Evolutionary conservation across 2,113 vertebrate species (phyloP), one percentile per base, ranked within the genome.

Genomic region (Donacobius atricapilla): DNA sequence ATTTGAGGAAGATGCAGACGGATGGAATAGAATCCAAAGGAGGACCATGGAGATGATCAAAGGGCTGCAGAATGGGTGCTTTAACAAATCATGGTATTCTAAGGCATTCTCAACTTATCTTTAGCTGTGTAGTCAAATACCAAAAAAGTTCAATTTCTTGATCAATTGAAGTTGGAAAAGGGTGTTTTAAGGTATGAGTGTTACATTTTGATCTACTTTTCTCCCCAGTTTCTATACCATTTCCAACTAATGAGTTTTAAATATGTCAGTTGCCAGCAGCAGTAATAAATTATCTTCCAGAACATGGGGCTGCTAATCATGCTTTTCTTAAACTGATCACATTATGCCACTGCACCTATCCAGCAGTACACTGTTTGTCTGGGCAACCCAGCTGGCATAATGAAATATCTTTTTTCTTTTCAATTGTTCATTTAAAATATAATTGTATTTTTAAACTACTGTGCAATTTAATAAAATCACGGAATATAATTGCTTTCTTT

Each of bases 381-480:
- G 73, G 96, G 58, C 71, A 97, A 91, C 58, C 48, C 76, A 89
- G 51, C 35, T 95, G 91, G 94, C 89, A 93, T 95, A 96, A 96
- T 94, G 93, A 97, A 96, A 94, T 94, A 90, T 66, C 95, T 97
- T 97, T 97, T 87, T 93, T 83, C 83, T 96, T 96, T 96, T 94
- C 84, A 96, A 87, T 95, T 97, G 87, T 95, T 98, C 79, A 77
- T 96, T 96, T 96, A 79, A 95, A 97, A 95, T 86, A 51, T 90
- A 96, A 96, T 92, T 94, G 71, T 86, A 53, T 96, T 95, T 97
- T 95, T 69, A 96, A 97, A 97, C 95, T 96, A 90, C 91, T 76
- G 31, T 93, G 72, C 75, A 96, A 94, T 96, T 97, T 97, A 90
- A 94, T 94, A 96, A 97, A 97, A 91, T 90, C 44, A 85, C 57